Evolutionary conservation across 2,113 vertebrate genomes (phyloP), one percentile per base, ranked within the genome.

Genomic region (Aix galericulata): DNA sequence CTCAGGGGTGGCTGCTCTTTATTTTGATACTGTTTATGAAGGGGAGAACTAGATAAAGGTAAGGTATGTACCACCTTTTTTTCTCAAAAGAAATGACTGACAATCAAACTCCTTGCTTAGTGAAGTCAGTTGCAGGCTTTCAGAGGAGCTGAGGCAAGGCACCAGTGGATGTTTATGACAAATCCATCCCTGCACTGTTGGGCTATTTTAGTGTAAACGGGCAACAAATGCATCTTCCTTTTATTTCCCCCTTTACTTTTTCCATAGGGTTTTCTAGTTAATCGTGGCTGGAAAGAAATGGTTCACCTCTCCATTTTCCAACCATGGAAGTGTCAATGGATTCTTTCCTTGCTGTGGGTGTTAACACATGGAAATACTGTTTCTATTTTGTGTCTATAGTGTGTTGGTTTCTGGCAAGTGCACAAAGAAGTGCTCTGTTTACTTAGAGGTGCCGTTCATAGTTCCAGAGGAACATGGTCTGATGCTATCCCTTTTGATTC

Each of bases 371-470:
- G 44, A 53, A 89, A 55, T 66, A 55, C 48, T 42, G 40, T 34
- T 89, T 93, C 62, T 36, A 9, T 38, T 72, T 82, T 63, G 11
- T 55, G 32, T 85, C 82, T 77, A 32, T 34, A 88, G n/a, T 21
- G 58, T 59, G n/a, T 80, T 82, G 46, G 73, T 80, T 91, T 93
- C 87, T 91, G 83, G 68, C 59, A 68, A 40, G 55, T 52, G 71
- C 66, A 77, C 64, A 87, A 90, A 97, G 83, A 50, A 52, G 50
- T 75, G 55, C 52, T 86, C 77, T 77, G 73, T 88, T 94, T 95
- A 89, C 95, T 83, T 96, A 95, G 91, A 94, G 76, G 32, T 79
- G 67, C 93, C 92, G 73, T 83, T 94, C 76, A 9, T 77, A 52
- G 48, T 76, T 89, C 48, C 69, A 89, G 90, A 53, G 52, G 60